These are phyloP conservation scores for Lepidostoma basale DNA, from an alignment of 1,140 invertebrate genomes.

Conservation along the genomic window DNA sequence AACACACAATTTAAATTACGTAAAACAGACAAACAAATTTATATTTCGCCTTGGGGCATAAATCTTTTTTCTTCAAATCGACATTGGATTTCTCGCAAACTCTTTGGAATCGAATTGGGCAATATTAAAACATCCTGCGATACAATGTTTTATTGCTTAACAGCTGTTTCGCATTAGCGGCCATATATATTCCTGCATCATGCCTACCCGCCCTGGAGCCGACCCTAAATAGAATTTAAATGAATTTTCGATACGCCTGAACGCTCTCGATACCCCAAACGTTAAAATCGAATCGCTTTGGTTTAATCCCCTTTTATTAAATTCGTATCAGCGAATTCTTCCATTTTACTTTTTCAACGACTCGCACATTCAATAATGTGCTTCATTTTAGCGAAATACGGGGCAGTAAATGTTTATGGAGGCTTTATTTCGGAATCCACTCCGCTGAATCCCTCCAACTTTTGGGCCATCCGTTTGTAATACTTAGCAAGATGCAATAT, in stretches of 20 bases:
- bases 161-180: constrained; percentile 39
- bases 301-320: constrained; percentile 23
- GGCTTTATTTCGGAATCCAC: no score
- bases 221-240: constrained; percentile 40
- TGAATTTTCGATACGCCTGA: constrained; percentile 30
- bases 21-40: no score
- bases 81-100: constrained; percentile 9
- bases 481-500: no score
- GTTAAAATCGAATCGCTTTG: constrained; percentile 17
- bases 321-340: constrained; percentile 11
- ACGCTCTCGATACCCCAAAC: constrained; percentile 21
- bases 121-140: constrained; percentile 19
- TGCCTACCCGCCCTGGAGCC: constrained; percentile 2
- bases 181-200: constrained; percentile 33
- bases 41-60: no score
- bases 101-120: constrained; percentile 7
- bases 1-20: no score
- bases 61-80: constrained; percentile 19
- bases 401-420: no score
- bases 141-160: constrained; percentile 39
- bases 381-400: background rate
- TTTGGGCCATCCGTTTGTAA: no score
- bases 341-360: constrained; percentile 2
- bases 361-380: background rate
- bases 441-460: no score